phyloP scores from a whole-genome alignment of 2,797 vertebrate genomes.

The Serranus cabrilla region DNA sequence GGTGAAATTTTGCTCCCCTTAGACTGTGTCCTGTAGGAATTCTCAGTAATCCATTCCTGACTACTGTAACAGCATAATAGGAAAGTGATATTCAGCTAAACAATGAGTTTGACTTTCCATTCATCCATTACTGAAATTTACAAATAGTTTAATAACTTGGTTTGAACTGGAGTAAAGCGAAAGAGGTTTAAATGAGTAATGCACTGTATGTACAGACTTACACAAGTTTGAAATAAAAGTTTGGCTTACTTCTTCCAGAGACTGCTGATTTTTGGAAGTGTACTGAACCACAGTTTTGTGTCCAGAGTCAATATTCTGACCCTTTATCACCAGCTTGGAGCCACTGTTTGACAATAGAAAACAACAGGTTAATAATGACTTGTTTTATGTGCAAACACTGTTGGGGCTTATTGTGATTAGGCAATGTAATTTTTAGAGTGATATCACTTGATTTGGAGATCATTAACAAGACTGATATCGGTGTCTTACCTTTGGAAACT shows the following conservation, averaged over 20 bases:
- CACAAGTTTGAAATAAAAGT: neutral
- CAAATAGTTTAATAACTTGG: neutral
- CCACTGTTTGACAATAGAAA: conserved; percentile 76
- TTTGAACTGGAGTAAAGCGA: neutral
- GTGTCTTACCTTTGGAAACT: conserved; percentile 87
- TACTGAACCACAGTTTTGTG: conserved; percentile 85
- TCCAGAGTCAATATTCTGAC: conserved; percentile 90
- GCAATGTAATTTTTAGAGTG: neutral
- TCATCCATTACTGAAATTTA: neutral
- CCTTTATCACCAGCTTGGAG: conserved; percentile 87
- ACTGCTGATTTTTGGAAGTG: conserved; percentile 53
- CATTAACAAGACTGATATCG: neutral
- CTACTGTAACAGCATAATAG: neutral
- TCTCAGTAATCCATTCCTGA: no score
- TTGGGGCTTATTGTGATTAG: neutral
- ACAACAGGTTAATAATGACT: neutral
- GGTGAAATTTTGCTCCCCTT: no score
- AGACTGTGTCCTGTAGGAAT: no score
- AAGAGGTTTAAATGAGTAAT: neutral
- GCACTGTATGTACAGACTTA: neutral
- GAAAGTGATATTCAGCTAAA: neutral
- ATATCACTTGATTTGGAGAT: neutral
- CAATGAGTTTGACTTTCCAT: neutral
- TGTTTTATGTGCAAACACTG: neutral
- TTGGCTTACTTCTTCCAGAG: conserved; percentile 69